Evolutionary conservation across 2,797 vertebrate genomes (phyloP).

Genomic region (Adrianichthys oophorus): DNA sequence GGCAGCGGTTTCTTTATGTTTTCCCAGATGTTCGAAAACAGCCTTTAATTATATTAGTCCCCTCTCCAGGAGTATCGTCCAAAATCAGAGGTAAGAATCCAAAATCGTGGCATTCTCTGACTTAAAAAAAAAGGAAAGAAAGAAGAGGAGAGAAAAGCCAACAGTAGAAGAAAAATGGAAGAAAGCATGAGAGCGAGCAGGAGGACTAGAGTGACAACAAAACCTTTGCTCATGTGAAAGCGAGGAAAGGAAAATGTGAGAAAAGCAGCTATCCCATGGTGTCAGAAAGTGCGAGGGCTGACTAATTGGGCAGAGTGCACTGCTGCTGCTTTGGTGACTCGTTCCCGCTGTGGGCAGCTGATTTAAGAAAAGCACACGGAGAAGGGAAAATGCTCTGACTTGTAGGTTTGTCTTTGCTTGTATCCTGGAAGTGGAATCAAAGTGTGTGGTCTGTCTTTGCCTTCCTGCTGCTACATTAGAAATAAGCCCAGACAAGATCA

Average conservation of each 20-base stretch:
- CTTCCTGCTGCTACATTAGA: constrained; percentile 21
- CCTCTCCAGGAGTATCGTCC: no score
- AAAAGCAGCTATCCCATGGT: constrained; percentile 43
- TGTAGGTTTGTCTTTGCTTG: constrained; percentile 24
- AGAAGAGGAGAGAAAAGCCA: constrained; percentile 32
- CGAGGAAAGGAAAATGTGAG: constrained; percentile 21
- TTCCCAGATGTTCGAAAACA: no score
- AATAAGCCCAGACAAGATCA: constrained; percentile 18
- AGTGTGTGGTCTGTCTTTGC: constrained; percentile 34
- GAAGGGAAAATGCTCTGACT: constrained; percentile 16
- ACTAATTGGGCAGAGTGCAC: constrained; percentile 63
- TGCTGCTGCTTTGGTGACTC: constrained; percentile 39
- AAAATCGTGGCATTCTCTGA: constrained; percentile 34
- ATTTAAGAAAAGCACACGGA: constrained; percentile 46
- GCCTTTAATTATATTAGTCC: no score
- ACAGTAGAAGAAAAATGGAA: constrained; percentile 37
- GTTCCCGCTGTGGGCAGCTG: constrained; percentile 39
- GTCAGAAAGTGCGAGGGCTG: constrained; percentile 51
- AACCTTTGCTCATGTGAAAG: constrained; percentile 34
- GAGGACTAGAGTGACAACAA: constrained; percentile 40
- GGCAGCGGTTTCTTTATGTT: no score
- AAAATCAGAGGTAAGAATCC: constrained; percentile 23
- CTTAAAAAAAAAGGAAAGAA: constrained; percentile 2
- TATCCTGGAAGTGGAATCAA: constrained; percentile 46
- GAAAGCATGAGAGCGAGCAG: constrained; percentile 51